phyloP scores from a whole-genome alignment of 1,140 invertebrate genomes.

The Pristionchus pacificus region DNA sequence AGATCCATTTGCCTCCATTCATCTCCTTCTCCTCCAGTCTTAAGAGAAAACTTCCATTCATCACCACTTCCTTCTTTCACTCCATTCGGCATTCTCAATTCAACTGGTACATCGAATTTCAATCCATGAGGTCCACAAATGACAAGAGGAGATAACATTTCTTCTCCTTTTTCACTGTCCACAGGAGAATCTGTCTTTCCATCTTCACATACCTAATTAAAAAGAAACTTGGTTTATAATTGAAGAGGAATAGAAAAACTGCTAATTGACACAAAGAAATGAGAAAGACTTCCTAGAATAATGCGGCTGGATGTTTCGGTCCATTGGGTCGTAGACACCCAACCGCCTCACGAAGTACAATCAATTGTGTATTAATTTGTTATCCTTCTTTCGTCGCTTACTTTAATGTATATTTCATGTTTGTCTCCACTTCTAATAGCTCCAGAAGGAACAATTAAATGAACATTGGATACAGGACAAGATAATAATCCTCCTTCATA shows the following conservation, averaged over 20 bases:
- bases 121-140: constrained; percentile 76
- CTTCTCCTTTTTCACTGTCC: constrained; percentile 81
- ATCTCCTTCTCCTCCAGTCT: constrained; percentile 26
- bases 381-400: constrained; percentile 58
- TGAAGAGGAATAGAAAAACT: no score
- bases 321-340: no score
- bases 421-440: constrained; percentile 74
- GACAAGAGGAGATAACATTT: constrained; percentile 81
- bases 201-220: constrained; percentile 52
- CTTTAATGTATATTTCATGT: constrained; percentile 91
- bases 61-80: constrained; percentile 12
- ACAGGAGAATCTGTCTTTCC: constrained; percentile 72
- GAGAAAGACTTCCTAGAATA: no score
- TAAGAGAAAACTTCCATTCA: constrained; percentile 29
- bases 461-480: constrained; percentile 82
- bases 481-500: constrained; percentile 75
- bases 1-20: constrained; percentile 31
- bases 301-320: no score
- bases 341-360: no score
- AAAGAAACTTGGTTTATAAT: no score
- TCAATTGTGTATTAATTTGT: neutral
- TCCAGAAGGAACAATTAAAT: constrained; percentile 78
- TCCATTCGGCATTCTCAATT: constrained; percentile 21
- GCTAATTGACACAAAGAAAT: no score
- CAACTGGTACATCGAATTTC: constrained; percentile 21